A percentile compares a stretch with the other conserved stretches of the same genome.
phyloP scores from a whole-genome alignment of 2,113 vertebrate genomes.

The Setophaga kirtlandii region DNA sequence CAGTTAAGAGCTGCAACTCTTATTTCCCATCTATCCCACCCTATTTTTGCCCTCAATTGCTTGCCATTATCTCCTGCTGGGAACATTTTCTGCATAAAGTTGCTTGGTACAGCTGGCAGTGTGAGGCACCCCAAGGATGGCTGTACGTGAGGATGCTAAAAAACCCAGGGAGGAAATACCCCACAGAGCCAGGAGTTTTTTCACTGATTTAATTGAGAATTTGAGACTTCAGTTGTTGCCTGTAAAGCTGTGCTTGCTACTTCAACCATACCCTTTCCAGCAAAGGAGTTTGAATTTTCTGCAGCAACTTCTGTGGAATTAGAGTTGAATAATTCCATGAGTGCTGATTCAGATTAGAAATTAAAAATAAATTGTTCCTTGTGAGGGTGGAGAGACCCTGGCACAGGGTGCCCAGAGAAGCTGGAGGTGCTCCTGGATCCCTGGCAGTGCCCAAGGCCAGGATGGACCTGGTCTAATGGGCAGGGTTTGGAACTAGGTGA shows the following conservation, averaged over 20 bases:
- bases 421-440: neutral
- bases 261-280: neutral
- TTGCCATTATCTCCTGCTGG: conserved; percentile 7
- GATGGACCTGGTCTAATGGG: rapidly evolving
- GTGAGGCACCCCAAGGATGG: neutral
- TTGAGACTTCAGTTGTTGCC: neutral
- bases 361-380: neutral
- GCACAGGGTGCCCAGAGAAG: neutral
- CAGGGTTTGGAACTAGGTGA: neutral
- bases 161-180: neutral
- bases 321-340: neutral
- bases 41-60: neutral
- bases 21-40: neutral
- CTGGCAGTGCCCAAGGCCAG: neutral
- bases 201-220: neutral
- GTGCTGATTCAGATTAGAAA: neutral
- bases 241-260: neutral
- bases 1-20: neutral
- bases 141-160: neutral
- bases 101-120: neutral
- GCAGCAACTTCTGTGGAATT: neutral
- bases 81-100: neutral
- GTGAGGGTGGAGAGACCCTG: neutral
- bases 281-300: neutral
- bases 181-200: neutral